Conservation (phyloP, 1,140 invertebrate genomes). For the Mactra quadrangularis region DNA sequence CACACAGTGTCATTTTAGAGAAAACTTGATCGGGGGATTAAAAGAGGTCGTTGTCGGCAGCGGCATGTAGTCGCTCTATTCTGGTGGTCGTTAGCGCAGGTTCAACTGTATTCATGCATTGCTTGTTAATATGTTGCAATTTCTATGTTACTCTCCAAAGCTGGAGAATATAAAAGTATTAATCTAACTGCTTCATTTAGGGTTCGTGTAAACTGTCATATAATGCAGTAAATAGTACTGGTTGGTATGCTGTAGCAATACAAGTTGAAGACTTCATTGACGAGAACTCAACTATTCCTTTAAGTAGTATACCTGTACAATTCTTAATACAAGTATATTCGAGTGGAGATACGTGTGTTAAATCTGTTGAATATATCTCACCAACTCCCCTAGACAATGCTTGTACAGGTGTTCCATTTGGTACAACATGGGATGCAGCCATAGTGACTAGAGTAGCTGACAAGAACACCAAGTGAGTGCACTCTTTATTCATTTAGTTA, state of each 20-base stretch:
- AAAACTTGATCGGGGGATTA: no score
- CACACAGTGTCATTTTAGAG: no score
- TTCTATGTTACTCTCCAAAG: no score
- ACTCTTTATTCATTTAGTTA: neutral
- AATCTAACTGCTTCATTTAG: conserved; percentile 12
- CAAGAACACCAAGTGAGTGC: neutral
- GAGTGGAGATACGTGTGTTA: neutral
- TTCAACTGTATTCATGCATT: no score
- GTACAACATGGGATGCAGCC: neutral
- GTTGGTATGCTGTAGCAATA: conserved; percentile 55
- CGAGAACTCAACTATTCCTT: neutral
- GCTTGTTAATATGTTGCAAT: no score
- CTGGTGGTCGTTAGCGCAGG: no score
- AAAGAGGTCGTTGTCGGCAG: no score
- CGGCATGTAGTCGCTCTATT: no score
- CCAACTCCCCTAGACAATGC: conserved; percentile 19
- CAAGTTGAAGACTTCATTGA: conserved; percentile 55
- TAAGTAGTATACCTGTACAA: conserved; percentile 57
- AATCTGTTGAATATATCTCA: neutral
- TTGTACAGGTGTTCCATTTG: neutral
- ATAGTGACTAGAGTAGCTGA: neutral
- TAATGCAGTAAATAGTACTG: neutral
- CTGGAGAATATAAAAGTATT: no score
- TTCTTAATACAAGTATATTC: conserved; percentile 47
- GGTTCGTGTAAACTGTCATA: conserved; percentile 13